These are phyloP conservation scores for Ichneumon xanthorius DNA, from an alignment of 2,888 invertebrate species.

Conservation along the genomic window DNA sequence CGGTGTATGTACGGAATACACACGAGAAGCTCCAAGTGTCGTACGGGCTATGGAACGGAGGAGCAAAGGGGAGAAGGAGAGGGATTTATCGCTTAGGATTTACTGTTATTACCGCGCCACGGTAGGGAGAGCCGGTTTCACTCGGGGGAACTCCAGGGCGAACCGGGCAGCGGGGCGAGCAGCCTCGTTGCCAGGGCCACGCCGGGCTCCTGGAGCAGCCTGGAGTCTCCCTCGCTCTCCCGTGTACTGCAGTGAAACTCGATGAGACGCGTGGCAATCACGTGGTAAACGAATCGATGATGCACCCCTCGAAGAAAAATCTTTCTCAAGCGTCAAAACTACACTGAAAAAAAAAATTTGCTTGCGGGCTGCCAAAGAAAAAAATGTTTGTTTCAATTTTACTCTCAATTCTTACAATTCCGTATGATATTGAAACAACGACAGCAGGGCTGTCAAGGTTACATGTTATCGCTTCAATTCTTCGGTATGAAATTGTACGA, in stretches of 20 bases:
- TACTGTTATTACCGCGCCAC: conserved; percentile 82
- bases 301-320: not conserved
- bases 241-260: not conserved
- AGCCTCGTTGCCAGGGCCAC: conserved; percentile 31
- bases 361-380: no score
- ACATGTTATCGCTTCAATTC: no score
- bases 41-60: conserved; percentile 41
- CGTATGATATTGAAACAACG: no score
- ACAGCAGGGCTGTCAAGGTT: no score
- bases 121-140: conserved; percentile 73
- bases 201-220: not conserved
- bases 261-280: not conserved
- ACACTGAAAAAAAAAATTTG: no score
- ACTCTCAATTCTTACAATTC: no score
- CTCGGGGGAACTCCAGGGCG: conserved; percentile 37
- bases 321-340: not conserved
- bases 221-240: not conserved
- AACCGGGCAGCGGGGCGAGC: conserved; percentile 36
- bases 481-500: no score
- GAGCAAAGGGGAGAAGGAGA: conserved; percentile 69
- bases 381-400: no score
- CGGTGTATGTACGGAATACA: conserved; percentile 52
- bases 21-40: conserved; percentile 67
- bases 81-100: conserved; percentile 83
- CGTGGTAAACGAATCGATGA: not conserved